Evolutionary conservation across 2,797 vertebrate genomes (phyloP).

Genomic region (Pipistrellus kuhlii): DNA sequence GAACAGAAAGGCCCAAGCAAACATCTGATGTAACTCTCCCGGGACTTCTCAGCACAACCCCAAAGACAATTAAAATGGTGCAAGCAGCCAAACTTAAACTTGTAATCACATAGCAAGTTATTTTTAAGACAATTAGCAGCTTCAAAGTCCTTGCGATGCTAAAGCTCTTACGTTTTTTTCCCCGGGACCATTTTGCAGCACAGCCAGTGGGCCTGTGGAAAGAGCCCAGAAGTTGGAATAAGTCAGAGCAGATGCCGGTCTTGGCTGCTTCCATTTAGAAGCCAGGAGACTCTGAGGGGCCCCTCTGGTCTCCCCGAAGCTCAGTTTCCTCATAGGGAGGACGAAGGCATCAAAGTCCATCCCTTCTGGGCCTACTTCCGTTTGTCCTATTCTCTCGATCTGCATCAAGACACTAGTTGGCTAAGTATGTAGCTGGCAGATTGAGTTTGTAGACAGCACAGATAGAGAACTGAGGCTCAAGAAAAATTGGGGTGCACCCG

Average conservation of each 20-base stretch:
- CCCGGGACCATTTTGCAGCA: neutral
- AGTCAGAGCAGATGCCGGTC: neutral
- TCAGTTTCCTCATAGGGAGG: neutral
- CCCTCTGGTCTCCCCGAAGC: neutral
- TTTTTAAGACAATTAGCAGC: slow-evolving; percentile 72
- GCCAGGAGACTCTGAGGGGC: neutral
- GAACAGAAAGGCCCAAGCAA: neutral
- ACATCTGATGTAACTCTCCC: neutral
- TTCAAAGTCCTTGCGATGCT: slow-evolving; percentile 52
- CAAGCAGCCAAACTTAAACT: slow-evolving; percentile 42
- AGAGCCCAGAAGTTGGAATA: neutral
- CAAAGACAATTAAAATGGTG: slow-evolving; percentile 38
- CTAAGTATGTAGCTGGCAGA: neutral
- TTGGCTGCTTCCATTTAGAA: neutral
- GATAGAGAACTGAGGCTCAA: neutral
- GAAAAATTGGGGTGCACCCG: neutral
- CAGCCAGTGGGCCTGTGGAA: neutral
- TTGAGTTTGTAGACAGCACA: neutral
- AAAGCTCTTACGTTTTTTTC: neutral
- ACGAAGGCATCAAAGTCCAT: neutral
- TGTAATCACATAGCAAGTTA: slow-evolving; percentile 11
- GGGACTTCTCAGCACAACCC: neutral
- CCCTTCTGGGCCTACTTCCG: neutral
- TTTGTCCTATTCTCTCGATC: neutral
- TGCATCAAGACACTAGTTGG: neutral